Conservation (phyloP, 2,113 vertebrate species). For the Oophaga pumilio region DNA sequence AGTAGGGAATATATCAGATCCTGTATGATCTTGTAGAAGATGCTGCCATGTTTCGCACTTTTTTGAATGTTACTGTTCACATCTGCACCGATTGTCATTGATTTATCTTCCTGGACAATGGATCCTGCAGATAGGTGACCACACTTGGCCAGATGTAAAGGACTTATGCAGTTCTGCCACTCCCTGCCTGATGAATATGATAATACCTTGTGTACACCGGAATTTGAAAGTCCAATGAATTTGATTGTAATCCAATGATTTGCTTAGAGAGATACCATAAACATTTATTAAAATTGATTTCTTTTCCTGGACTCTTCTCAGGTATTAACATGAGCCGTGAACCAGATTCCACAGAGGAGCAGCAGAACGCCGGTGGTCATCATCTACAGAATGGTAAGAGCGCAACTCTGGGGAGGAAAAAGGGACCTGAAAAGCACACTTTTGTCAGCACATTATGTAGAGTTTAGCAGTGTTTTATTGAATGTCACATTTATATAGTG, state of each 20-base stretch:
- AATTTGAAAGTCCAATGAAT: constrained; percentile 82
- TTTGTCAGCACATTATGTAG: too few species aligned
- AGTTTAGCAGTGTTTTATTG: neutral
- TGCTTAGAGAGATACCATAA: constrained; percentile 73
- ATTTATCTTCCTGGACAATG: neutral
- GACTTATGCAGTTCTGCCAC: constrained; percentile 54
- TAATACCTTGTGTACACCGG: constrained; percentile 73
- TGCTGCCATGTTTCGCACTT: too few species aligned
- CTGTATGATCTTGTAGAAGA: too few species aligned
- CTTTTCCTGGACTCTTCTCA: constrained; percentile 75
- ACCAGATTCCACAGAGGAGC: constrained; percentile 81
- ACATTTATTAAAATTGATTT: constrained; percentile 84
- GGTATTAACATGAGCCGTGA: constrained; percentile 96
- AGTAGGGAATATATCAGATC: too few species aligned
- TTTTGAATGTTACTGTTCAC: neutral
- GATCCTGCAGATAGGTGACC: neutral
- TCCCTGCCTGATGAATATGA: constrained; percentile 84
- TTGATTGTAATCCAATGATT: constrained; percentile 88
- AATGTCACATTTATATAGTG: neutral
- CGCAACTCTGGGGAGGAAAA: neutral
- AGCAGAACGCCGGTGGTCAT: constrained; percentile 67
- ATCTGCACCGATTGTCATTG: neutral
- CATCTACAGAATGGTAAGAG: constrained; percentile 84
- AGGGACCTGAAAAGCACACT: too few species aligned
- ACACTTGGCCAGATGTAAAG: neutral